Base-by-base conservation (phyloP, 2,888 invertebrate species). In the Diarsia mendica region DNA sequence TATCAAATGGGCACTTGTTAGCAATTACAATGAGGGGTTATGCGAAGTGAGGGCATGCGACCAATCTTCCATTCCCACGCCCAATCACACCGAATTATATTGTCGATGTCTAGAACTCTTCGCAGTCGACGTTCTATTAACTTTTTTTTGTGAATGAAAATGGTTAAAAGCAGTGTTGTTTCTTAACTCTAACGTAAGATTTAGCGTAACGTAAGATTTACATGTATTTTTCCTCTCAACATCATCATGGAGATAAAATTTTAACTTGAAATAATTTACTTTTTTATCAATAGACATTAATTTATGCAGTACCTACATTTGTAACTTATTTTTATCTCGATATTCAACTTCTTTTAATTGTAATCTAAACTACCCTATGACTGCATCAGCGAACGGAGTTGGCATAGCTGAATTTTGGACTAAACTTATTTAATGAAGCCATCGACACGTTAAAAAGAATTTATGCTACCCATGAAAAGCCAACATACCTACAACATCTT, bases 21-120 rank as follows among this genome's bases (percentile, higher is more conserved):
- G 88, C 92, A 92, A 93, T 93, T 90, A 93, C 91, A 92, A 92
- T 90, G 88, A 90, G 90, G 88, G 85, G 82, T 83, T 75, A 77
- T 72, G 72, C 68, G 72, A 75, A 75, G 55, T 69, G 87, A 87
- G 87, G 87, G 86, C 85, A 82, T 76, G 77, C 87, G 80, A 87
- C 82, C 87, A 84, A 89, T 84, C 83, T 89, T 89, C 81, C 78
- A 78, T 94, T 95, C 94, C 91, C 95, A 95, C 95, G 94, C 87
- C 91, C 89, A 86, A 93, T 93, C 90, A 90, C 80, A 64, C 49
- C 48, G 51, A 44, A 83, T 76, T 83, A 74, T 75, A 72, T 69
- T 85, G 69, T 72, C 46, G 15, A 60, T 73, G 70, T 76, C 49
- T 69, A 13, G 70, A 33, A 67, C 69, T 72, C 63, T 60, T 66